Conservation (phyloP, 35 echinoderm and acorn worm genomes). For the Amphiura filiformis region DNA sequence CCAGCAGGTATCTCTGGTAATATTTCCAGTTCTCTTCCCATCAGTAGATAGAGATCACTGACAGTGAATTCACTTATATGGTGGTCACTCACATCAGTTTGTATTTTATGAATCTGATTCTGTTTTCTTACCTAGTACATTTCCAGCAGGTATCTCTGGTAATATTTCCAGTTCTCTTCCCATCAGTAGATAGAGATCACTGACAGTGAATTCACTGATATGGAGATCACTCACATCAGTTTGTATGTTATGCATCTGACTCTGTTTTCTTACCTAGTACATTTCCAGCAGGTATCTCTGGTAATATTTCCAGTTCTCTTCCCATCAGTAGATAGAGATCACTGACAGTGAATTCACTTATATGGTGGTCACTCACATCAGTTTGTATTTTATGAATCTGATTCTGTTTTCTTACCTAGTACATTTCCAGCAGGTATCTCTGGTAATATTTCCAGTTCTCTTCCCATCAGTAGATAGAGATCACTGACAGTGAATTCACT, state of each 20-base stretch:
- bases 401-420: conserved; percentile 71
- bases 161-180: conserved; percentile 84
- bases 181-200: conserved; percentile 85
- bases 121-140: conserved; percentile 92
- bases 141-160: conserved; percentile 83
- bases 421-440: conserved; percentile 92
- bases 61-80: conserved; percentile 52
- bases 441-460: conserved; percentile 78
- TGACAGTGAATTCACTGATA: conserved; percentile 55
- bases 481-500: conserved; percentile 59
- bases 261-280: conserved; percentile 90
- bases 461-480: conserved; percentile 90
- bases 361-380: background rate
- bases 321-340: conserved; percentile 92
- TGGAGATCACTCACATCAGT: background rate
- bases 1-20: conserved; percentile 84
- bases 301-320: conserved; percentile 76
- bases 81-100: background rate
- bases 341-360: conserved; percentile 54
- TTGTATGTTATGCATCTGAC: too few species aligned
- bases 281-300: conserved; percentile 88
- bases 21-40: conserved; percentile 88
- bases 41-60: conserved; percentile 74
- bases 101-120: too few species aligned
- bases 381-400: too few species aligned